phyloP scores from a whole-genome alignment of 2,888 invertebrate genomes.

The Eupsilia transversa region DNA sequence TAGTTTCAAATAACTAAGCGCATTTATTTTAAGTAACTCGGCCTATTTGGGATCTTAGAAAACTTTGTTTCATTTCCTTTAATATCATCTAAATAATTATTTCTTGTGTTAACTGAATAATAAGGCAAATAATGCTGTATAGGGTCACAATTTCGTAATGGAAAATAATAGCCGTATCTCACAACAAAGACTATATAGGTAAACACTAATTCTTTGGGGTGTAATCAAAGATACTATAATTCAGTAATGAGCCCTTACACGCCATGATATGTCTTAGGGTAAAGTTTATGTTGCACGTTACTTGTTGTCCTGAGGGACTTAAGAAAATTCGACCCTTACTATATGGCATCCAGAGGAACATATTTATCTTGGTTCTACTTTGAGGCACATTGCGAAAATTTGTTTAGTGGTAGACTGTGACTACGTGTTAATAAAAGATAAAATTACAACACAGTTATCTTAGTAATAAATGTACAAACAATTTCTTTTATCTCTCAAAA shows the following conservation, averaged over 20 bases:
- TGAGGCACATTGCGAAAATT: constrained; percentile 1
- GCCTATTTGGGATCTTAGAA: neutral
- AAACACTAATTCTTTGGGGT: constrained; percentile 55
- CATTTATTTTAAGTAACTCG: neutral
- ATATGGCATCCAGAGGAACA: constrained; percentile 8
- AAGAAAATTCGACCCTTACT: constrained; percentile 52
- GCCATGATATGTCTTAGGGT: constrained; percentile 54
- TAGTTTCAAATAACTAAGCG: neutral
- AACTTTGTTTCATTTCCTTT: neutral
- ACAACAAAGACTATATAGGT: constrained; percentile 19
- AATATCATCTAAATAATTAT: too few relatives aligned
- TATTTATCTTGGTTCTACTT: constrained; percentile 23
- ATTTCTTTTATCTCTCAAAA: neutral
- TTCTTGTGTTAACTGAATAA: neutral
- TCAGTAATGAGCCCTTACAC: constrained; percentile 56
- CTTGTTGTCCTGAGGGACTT: constrained; percentile 43
- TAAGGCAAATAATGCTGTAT: neutral
- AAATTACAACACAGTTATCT: neutral
- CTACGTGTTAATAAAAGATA: neutral
- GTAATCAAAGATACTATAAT: constrained; percentile 63
- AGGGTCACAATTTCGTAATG: neutral
- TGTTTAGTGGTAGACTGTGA: neutral
- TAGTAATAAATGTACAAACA: neutral
- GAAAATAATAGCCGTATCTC: constrained; percentile 8
- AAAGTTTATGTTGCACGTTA: constrained; percentile 59